Percentiles rank a stretch among this genome's conserved stretches.
These are phyloP conservation scores for Salvator merianae DNA, from an alignment of 2,113 vertebrate species.

Conservation along the genomic window DNA sequence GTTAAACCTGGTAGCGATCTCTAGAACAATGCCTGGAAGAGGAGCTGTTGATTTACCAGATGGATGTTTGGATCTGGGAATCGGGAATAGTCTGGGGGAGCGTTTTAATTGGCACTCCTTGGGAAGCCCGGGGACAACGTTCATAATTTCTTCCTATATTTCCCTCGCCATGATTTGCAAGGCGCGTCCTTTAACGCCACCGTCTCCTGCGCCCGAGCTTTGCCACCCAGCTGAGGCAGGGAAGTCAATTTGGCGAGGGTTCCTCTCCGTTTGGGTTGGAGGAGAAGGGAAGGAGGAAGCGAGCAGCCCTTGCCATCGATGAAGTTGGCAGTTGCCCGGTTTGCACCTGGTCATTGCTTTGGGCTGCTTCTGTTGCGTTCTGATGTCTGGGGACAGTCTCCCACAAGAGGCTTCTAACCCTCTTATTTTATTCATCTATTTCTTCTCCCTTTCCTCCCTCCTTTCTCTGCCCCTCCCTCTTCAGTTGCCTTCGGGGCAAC, in stretches of 20 bases:
- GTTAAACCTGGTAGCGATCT: neutral
- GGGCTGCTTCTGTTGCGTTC: neutral
- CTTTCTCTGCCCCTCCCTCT: slow-evolving; percentile 24
- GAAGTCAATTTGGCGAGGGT: slow-evolving; percentile 6
- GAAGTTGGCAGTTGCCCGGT: neutral
- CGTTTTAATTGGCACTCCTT: neutral
- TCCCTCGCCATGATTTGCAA: neutral
- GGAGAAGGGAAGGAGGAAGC: neutral
- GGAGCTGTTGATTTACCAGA: neutral
- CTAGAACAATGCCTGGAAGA: neutral
- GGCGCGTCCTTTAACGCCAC: neutral
- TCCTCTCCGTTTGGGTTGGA: neutral
- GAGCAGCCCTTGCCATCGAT: neutral
- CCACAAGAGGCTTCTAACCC: neutral
- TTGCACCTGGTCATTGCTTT: neutral
- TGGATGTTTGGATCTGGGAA: neutral
- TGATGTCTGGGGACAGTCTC: neutral
- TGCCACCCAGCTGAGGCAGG: neutral
- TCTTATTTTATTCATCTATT: neutral
- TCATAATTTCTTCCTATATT: neutral
- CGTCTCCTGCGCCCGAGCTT: neutral
- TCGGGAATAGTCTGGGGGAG: neutral
- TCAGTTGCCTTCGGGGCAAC: slow-evolving; percentile 85
- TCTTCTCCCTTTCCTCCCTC: slow-evolving; percentile 41
- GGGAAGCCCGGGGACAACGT: neutral